These are phyloP conservation scores for Microctonus aethiopoides DNA, from an alignment of 2,888 invertebrate genomes.

Conservation along the genomic window DNA sequence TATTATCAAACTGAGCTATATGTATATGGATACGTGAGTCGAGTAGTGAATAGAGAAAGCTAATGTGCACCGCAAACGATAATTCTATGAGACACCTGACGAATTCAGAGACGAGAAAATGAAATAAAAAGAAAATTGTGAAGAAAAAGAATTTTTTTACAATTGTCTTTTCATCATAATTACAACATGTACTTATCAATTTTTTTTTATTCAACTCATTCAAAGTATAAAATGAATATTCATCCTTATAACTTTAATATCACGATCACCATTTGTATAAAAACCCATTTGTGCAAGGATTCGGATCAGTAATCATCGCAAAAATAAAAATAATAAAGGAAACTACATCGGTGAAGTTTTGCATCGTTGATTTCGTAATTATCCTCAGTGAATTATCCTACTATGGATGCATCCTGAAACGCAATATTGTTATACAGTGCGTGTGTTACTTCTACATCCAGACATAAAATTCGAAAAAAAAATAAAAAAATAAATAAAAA, in stretches of 20 bases:
- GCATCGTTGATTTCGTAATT: constrained; percentile 36
- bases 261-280: not conserved
- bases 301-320: constrained; percentile 18
- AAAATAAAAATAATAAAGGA: constrained; percentile 12
- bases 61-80: constrained; percentile 30
- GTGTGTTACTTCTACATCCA: constrained; percentile 25
- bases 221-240: constrained; percentile 2
- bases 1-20: constrained; percentile 38
- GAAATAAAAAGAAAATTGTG: not conserved
- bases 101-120: not conserved
- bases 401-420: constrained; percentile 49
- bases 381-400: constrained; percentile 31
- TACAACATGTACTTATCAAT: too few species aligned
- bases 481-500: not conserved
- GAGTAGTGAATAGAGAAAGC: constrained; percentile 38
- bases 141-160: not conserved
- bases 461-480: not conserved
- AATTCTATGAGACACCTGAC: constrained; percentile 30
- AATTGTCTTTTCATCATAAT: not conserved
- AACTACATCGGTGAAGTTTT: constrained; percentile 21
- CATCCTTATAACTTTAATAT: not conserved
- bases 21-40: not conserved
- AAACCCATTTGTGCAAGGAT: too few species aligned
- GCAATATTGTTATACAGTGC: constrained; percentile 46
- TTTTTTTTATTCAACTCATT: not conserved